Base-by-base conservation (phyloP, 2,113 vertebrate genomes). In the Aptenodytes patagonicus region DNA sequence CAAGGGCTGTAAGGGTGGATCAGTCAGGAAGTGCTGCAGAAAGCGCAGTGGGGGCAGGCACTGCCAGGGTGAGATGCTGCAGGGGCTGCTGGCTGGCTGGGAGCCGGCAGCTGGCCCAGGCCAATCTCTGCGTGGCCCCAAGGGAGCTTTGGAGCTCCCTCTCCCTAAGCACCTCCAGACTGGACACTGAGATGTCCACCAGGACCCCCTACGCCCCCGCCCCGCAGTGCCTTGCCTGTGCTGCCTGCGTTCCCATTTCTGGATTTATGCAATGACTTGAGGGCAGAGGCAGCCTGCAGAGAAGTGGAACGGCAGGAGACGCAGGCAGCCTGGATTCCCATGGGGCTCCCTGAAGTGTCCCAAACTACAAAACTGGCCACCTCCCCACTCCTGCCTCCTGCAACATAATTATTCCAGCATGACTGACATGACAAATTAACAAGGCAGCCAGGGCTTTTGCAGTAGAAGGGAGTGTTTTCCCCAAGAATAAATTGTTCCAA, bases 401-500 rank as follows among this genome's bases (percentile, higher is more conserved):
- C 86, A 54, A 68, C n/a, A 2, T 28, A 70, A 93, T 93, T 90
- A 96, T 96, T 95, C 75, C 93, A 68, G 93, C 85, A 92, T 42
- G 81, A 92, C 58, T 81, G 61, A 91, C 57, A 6, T 58, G 72
- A 88, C 78, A 94, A 92, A 97, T 94, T 89, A 97, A 93, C 51
- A 51, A 86, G 73, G 47, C 62, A 93, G 85, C 64, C 77, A 69
- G 62, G 54, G 81, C 71, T 96, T 94, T 21, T 93, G 94, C 87
- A 94, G 76, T 21, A 82, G 75, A 89, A 76, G 86, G 38, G 65
- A 83, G 62, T 54, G 61, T 69, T 94, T 92, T 87, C 93, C 77
- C 75, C 38, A 6, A 44, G 58, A 96, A 96, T 90, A 95, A 97
- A 96, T 85, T 72, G 91, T 75, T 96, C 73, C 77, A 92, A 88